A percentile compares a stretch with the other conserved stretches of the same genome.
These are phyloP conservation scores for Gandaritis pyraliata DNA, from an alignment of 2,888 invertebrate species.

Conservation along the genomic window DNA sequence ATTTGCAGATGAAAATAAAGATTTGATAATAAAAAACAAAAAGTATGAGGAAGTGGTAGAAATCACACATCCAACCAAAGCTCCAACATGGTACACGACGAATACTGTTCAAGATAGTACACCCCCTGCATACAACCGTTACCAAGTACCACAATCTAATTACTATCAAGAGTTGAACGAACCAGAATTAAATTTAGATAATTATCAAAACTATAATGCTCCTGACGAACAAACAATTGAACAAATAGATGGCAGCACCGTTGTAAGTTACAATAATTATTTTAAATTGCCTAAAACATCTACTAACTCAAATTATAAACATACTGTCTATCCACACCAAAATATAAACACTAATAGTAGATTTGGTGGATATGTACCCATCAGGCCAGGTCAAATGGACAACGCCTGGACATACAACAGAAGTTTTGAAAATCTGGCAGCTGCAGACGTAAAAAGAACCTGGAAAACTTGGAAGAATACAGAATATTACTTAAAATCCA, in stretches of 20 bases:
- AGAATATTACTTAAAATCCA: slow-evolving; percentile 13
- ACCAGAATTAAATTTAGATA: background rate
- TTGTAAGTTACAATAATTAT: slow-evolving; percentile 23
- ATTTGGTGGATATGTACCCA: slow-evolving; percentile 1
- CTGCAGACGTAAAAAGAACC: slow-evolving; percentile 27
- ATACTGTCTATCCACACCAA: background rate
- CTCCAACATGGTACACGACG: background rate
- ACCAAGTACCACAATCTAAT: slow-evolving; percentile 2
- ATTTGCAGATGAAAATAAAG: slow-evolving; percentile 21
- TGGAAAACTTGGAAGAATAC: slow-evolving; percentile 43
- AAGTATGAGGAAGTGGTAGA: slow-evolving; percentile 32
- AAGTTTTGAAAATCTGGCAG: slow-evolving; percentile 2
- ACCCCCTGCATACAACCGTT: background rate
- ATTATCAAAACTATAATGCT: background rate
- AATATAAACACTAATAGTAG: background rate
- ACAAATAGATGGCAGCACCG: slow-evolving; percentile 7
- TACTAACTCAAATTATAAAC: background rate
- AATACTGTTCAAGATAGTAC: background rate
- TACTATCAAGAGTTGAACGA: background rate
- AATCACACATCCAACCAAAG: slow-evolving; percentile 6
- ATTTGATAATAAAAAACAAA: slow-evolving; percentile 21
- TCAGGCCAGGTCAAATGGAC: background rate
- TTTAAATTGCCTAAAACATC: slow-evolving; percentile 6
- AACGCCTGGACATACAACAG: slow-evolving; percentile 2
- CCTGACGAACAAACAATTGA: slow-evolving; percentile 7